Base-by-base conservation (phyloP, 2,113 vertebrate genomes). In the Oryzias curvinotus region DNA sequence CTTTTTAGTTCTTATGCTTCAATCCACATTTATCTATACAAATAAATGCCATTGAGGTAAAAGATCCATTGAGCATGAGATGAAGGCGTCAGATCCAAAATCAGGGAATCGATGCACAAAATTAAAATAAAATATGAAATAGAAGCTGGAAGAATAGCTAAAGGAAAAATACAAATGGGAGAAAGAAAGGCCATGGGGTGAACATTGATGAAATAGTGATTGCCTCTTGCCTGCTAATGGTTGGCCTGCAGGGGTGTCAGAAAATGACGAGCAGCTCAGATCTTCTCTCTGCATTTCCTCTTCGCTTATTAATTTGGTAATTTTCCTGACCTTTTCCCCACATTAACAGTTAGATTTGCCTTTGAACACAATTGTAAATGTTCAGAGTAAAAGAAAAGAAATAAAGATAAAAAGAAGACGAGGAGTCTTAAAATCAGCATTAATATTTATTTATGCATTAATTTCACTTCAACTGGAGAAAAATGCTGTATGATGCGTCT, bases 151-250 rank as follows among this genome's bases (percentile, higher is more conserved):
- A 80, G 66, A 26, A 61, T 28, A 17, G 36, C 36, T 36, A 12
- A 36, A 36, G 36, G 36, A 36, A 36, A 36, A 36, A 36, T 36
- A 36, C 36, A 36, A 36, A 36, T 36, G 47, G 63, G 65, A 50
- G 67, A 56, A 61, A 46, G 63, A 48, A 75, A 73, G 71, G 64
- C 48, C 48, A 69, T 83, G 79, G 44, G 1, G 74, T 57, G 78
- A 81, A 81, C 63, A 18, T 74, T 88, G 90, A 90, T 90, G 85
- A 89, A 91, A 92, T 88, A 89, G 82, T 89, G 85, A 90, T 89
- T 90, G 87, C 80, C 80, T 89, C 75, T 83, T 77, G 87, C 85
- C 82, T 83, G 77, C 78, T 92, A 91, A 92, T 91, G 85, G 80
- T 83, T 75, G 74, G 78, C 85, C 88, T 80, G 75, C 59, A 85